Percentiles rank a stretch among this genome's conserved stretches.
phyloP scores from a whole-genome alignment of 2,797 vertebrate species.

The Notoglanidium macrostoma region DNA sequence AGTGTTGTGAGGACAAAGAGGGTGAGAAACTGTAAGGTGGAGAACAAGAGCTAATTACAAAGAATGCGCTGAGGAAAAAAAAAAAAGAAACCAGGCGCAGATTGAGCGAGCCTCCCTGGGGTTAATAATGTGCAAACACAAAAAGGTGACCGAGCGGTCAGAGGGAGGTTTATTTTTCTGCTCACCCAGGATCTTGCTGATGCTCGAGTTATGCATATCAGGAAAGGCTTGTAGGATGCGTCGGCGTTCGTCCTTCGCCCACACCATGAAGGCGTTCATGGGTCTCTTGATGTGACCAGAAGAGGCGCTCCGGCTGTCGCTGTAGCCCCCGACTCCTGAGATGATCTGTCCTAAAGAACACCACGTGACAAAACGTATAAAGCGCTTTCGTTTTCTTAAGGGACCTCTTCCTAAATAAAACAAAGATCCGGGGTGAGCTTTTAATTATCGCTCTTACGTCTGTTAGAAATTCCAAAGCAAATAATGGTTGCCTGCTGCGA shows the following conservation, averaged over 20 bases:
- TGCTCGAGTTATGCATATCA: constrained; percentile 99
- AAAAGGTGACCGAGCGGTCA: background rate
- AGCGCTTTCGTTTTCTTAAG: background rate
- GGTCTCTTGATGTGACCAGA: constrained; percentile 96
- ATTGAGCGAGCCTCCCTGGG: background rate
- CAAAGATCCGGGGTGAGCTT: background rate
- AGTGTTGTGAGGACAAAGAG: background rate
- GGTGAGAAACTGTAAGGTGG: constrained; percentile 29
- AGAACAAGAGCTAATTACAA: constrained; percentile 20
- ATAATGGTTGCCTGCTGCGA: background rate
- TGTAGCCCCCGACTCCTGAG: constrained; percentile 78
- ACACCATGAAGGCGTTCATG: constrained; percentile 99
- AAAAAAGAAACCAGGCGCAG: constrained; percentile 29
- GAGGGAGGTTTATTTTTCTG: no score
- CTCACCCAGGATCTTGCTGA: constrained; percentile 98
- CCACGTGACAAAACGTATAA: constrained; percentile 19
- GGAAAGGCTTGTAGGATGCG: constrained; percentile 96
- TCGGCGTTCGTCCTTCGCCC: constrained; percentile 94
- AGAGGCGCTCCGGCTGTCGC: constrained; percentile 80
- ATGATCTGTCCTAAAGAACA: constrained; percentile 65
- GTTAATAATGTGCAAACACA: background rate
- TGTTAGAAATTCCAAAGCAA: constrained; percentile 9
- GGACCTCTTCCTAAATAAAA: background rate
- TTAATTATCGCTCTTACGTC: constrained; percentile 3
- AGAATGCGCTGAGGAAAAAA: background rate